phyloP scores from a whole-genome alignment of 2,797 vertebrate genomes.

The Lindbergichthys nudifrons region DNA sequence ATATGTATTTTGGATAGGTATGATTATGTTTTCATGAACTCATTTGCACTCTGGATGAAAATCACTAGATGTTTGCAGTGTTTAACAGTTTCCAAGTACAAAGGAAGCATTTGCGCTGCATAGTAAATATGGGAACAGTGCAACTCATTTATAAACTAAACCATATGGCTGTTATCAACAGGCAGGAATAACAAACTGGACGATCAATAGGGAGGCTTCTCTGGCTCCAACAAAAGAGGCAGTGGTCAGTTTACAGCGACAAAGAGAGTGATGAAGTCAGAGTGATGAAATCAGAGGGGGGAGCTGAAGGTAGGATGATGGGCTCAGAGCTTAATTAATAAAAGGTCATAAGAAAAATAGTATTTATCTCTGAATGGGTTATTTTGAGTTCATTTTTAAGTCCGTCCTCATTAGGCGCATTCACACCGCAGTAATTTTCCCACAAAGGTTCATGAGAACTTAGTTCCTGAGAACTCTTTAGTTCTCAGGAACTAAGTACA shows the following conservation, averaged over 20 bases:
- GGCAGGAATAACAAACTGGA: slow-evolving; percentile 39
- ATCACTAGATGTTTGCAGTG: background rate
- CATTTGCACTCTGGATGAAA: background rate
- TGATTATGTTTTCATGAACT: background rate
- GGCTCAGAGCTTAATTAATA: slow-evolving; percentile 10
- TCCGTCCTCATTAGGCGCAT: no score
- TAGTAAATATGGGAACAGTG: slow-evolving; percentile 12
- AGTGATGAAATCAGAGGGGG: slow-evolving; percentile 47
- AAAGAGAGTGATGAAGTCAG: slow-evolving; percentile 54
- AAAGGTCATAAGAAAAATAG: background rate
- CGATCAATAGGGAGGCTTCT: slow-evolving; percentile 42
- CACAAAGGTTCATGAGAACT: no score
- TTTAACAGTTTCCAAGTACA: background rate
- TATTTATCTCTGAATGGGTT: background rate
- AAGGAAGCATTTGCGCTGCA: background rate
- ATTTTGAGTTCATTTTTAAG: no score
- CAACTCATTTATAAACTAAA: slow-evolving; percentile 24
- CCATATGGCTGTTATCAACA: slow-evolving; percentile 32
- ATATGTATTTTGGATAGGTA: background rate
- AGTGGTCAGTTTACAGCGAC: slow-evolving; percentile 57
- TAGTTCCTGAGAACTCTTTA: no score
- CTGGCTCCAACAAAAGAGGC: slow-evolving; percentile 50
- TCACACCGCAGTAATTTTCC: no score
- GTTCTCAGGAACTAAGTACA: no score
- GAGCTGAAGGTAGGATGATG: slow-evolving; percentile 30